Percentiles rank a stretch among this genome's conserved stretches.
phyloP scores from a whole-genome alignment of 53 echinoderm and acorn worm genomes.

The Mesocentrotus franciscanus region DNA sequence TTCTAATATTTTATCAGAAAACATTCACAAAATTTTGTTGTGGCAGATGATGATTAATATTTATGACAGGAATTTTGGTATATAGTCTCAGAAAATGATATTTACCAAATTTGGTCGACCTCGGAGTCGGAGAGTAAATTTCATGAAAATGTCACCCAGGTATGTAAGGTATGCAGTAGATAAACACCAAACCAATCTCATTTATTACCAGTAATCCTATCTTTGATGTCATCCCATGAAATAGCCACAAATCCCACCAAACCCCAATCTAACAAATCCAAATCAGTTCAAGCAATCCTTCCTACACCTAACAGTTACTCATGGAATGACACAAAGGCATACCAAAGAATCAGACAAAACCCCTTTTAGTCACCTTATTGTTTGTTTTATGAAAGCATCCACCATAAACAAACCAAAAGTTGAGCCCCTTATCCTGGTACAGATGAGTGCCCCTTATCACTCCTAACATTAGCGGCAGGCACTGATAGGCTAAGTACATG shows the following conservation, averaged over 20 bases:
- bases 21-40: background rate
- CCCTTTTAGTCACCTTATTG: background rate
- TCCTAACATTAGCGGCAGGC: background rate
- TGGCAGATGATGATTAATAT: background rate
- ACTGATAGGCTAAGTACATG: slow-evolving; percentile 38
- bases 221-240: background rate
- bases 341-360: background rate
- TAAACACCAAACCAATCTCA: background rate
- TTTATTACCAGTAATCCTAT: background rate
- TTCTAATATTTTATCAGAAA: too few species aligned
- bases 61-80: background rate
- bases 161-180: background rate
- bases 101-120: slow-evolving; percentile 5
- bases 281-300: background rate
- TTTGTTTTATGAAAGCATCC: slow-evolving; percentile 3
- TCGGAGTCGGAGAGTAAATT: background rate
- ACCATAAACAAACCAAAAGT: slow-evolving; percentile 38
- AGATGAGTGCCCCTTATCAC: slow-evolving; percentile 27
- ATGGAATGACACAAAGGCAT: background rate
- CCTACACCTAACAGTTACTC: background rate
- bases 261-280: background rate
- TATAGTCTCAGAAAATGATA: background rate
- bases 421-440: slow-evolving; percentile 11
- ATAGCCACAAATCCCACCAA: background rate
- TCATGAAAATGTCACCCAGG: background rate